Evolutionary conservation across 2,113 vertebrate species (phyloP), one percentile per base, ranked within the genome.

Genomic region (Uropsilus gracilis): DNA sequence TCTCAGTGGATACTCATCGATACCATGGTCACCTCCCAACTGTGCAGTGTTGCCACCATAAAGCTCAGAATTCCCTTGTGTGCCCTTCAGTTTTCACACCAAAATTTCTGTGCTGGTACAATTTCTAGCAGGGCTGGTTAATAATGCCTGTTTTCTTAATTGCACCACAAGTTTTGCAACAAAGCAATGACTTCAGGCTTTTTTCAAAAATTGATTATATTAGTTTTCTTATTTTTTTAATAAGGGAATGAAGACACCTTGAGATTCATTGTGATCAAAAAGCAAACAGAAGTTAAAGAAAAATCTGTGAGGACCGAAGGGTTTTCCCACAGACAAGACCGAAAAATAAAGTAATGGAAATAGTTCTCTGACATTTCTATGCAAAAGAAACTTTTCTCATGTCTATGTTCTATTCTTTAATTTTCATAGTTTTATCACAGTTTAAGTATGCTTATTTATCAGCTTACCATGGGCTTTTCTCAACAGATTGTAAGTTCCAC

Each of bases 311-410:
- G 9, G 26, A 11, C 42, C 6, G 53, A 8, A n/a, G 48, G 13
- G 32, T 14, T 8, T 17, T 3, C 10, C 46, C 71, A 37, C 6
- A n/a, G 53, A 50, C 18, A 0, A 0, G 12, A 6, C 28, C 0
- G 9, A 18, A 10, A n/a, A 50, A 30, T 18, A 11, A 7, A 46
- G 42, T 10, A 8, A 42, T 6, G 2, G 24, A 61, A n/a, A 1
- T 57, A 32, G 37, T 30, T 37, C 18, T 59, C 39, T 30, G 22
- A 50, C 8, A 1, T 2, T 32, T 5, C 50, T 69, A 9, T 20
- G 8, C 8, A 71, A n/a, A 61, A n/a, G 1, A 80, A 50, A 69
- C 18, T 50, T 57, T 86, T 12, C 17, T 59, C 30, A 8, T 63
- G n/a, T 61, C 63, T 71, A 7, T 61, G 30, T 37, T 12, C 4